Percentiles rank a stretch among this genome's conserved stretches.
Evolutionary conservation across 2,888 invertebrate genomes (phyloP).

Genomic region (Habroteleia sp.): DNA sequence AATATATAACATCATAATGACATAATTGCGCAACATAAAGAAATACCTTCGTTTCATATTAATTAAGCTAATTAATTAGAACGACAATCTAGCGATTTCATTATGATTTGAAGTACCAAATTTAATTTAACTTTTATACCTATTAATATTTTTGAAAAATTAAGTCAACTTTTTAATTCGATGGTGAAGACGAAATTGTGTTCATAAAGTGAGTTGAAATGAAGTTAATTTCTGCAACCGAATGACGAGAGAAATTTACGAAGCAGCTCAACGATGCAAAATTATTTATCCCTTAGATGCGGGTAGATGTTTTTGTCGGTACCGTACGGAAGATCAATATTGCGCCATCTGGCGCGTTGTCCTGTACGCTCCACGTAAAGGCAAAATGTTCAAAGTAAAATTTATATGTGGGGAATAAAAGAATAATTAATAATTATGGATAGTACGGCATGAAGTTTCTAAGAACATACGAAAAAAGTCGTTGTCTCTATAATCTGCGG

Average conservation of each 20-base stretch:
- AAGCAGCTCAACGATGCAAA: constrained; percentile 57
- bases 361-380: constrained; percentile 26
- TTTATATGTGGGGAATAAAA: constrained; percentile 10
- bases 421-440: constrained; percentile 19
- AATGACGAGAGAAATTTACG: constrained; percentile 47
- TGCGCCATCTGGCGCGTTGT: constrained; percentile 56
- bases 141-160: background rate
- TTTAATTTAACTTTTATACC: too few species aligned
- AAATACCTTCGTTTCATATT: too few species aligned
- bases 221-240: constrained; percentile 13
- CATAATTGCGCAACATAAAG: too few species aligned
- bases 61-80: too few species aligned
- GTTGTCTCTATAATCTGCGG: too few species aligned
- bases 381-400: constrained; percentile 34
- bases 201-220: background rate
- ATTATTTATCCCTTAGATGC: constrained; percentile 68
- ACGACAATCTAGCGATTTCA: too few species aligned
- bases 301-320: constrained; percentile 58
- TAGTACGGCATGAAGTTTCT: too few species aligned
- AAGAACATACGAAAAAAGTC: too few species aligned
- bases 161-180: too few species aligned
- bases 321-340: constrained; percentile 63
- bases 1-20: too few species aligned
- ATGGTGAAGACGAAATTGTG: too few species aligned
- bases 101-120: too few species aligned